Conservation (phyloP, 2,797 vertebrate species). For the Neomorphus geoffroyi region DNA sequence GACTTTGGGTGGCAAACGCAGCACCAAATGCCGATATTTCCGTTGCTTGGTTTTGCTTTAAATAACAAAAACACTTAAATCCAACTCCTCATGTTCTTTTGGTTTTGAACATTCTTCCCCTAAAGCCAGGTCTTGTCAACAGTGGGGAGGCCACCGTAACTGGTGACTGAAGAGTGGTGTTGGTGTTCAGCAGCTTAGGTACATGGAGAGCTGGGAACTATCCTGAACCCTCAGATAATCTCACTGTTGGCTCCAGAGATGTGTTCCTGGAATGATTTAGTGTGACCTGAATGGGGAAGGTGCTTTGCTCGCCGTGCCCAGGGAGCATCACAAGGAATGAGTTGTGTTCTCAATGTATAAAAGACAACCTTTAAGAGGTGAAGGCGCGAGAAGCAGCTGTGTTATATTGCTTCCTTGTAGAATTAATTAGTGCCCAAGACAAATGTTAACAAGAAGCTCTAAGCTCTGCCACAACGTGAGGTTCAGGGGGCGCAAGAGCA, state of each 20-base stretch:
- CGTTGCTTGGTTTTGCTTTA: background rate
- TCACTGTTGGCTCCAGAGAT: background rate
- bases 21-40: background rate
- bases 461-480: background rate
- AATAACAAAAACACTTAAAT: background rate
- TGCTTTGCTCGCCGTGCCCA: slow-evolving; percentile 23
- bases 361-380: slow-evolving; percentile 35
- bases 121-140: background rate
- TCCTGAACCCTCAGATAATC: background rate
- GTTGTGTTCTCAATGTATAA: slow-evolving; percentile 10
- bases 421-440: slow-evolving; percentile 18
- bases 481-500: background rate
- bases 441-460: background rate
- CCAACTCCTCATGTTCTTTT: background rate
- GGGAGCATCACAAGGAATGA: slow-evolving; percentile 23
- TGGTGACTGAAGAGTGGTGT: fast-evolving
- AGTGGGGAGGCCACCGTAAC: background rate
- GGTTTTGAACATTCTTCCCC: background rate
- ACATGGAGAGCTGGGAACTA: background rate
- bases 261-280: background rate
- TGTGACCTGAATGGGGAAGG: background rate
- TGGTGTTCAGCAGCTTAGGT: background rate
- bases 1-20: background rate
- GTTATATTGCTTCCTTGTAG: background rate
- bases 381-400: background rate